These are phyloP conservation scores for Montifringilla adamsi DNA, from an alignment of 2,113 vertebrate species.

Conservation along the genomic window DNA sequence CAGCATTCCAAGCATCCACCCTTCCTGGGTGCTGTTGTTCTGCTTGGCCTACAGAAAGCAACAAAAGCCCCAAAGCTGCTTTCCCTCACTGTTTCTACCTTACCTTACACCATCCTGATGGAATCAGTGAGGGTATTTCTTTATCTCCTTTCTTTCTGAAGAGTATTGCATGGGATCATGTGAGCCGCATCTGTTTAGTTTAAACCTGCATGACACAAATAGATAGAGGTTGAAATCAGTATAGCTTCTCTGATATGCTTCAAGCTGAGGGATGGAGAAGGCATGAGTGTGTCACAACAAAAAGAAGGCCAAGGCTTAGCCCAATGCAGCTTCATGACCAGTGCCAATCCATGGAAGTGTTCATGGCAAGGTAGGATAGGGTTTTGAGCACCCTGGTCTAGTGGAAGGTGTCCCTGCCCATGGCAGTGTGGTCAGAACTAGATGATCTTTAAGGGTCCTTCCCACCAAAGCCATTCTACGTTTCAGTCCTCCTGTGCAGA, in stretches of 20 bases:
- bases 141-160: not conserved
- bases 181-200: not conserved
- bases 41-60: not conserved
- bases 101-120: not conserved
- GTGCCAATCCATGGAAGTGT: not conserved
- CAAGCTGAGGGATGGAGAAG: not conserved
- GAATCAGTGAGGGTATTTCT: not conserved
- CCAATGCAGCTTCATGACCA: not conserved
- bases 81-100: not conserved
- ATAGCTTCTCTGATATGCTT: not conserved
- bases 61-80: not conserved
- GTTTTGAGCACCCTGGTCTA: not conserved
- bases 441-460: not conserved
- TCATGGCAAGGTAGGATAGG: not conserved
- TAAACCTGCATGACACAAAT: accelerated
- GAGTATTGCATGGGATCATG: not conserved
- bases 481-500: not conserved
- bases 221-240: not conserved
- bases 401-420: not conserved
- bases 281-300: not conserved
- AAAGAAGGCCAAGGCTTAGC: not conserved
- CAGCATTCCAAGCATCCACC: not conserved
- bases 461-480: not conserved
- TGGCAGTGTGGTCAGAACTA: not conserved
- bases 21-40: not conserved